Evolutionary conservation across 2,888 invertebrate species (phyloP), one percentile per base, ranked within the genome.

Genomic region (Ophion ventricosus): DNA sequence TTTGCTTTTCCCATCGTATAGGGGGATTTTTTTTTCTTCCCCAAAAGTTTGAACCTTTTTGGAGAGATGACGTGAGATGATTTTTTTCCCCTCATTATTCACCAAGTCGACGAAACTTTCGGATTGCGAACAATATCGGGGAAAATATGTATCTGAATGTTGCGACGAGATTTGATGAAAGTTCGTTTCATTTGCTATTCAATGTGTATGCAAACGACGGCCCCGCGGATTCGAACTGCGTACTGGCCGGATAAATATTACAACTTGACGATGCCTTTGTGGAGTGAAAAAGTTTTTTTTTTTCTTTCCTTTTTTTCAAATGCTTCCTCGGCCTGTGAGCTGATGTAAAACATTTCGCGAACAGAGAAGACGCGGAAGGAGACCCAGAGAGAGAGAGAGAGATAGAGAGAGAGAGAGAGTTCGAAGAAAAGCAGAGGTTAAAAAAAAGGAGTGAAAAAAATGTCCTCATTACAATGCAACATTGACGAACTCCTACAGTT

Each of bases 381-480:
- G 20, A 20, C n/a, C n/a, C n/a, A n/a, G 64, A 64, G 35, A 64
- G 35, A 64, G 20, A 64, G 8, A 43, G 40, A 43, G 43, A 61
- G 40, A 54, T 54, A 20, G 23, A 54, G 54, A 61, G 40, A 72
- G 25, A 8, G 23, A 61, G 26, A 59, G 23, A 25, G 5, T 1
- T 35, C 35, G 40, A 25, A 17, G 23, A 35, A 23, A 54, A 40
- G 29, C 43, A 69, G 59, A 61, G 43, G n/a, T 57, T 57, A 3
- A 4, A 54, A 61, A 56, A 49, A 72, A 56, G 56, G 25, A 17
- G 54, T 64, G 26, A 59, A 54, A 49, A 72, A 57, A 64, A 43
- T 14, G 56, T 66, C 29, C 72, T 80, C 64, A 61, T 54, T 80
- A 57, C 66, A 64, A 49, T 73, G 57, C 40, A 73, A 80, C 56